These are phyloP conservation scores for Perognathus longimembris DNA, from an alignment of 2,113 vertebrate genomes.

Conservation along the genomic window DNA sequence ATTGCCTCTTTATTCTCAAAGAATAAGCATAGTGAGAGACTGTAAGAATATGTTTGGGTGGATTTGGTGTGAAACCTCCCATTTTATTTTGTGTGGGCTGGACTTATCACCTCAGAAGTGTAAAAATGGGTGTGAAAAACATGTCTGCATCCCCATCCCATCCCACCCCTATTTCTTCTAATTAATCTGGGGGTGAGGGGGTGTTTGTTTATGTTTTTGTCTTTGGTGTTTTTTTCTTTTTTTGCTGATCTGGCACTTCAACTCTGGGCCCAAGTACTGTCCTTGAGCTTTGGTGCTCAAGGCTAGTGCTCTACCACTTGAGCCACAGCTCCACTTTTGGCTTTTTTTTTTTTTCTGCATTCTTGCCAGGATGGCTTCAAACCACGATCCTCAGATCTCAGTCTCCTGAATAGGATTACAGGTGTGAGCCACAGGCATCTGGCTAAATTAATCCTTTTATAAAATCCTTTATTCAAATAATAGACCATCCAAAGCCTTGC, in stretches of 20 bases:
- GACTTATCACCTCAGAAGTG: constrained; percentile 80
- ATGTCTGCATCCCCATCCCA: not conserved
- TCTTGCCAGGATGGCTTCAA: no score
- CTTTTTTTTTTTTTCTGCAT: no score
- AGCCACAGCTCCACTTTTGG: no score
- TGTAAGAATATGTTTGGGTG: constrained; percentile 71
- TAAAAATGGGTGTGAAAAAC: constrained; percentile 80
- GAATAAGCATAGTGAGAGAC: not conserved
- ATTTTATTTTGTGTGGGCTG: constrained; percentile 76
- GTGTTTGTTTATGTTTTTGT: not conserved
- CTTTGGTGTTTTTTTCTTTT: not conserved
- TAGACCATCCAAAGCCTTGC: not conserved
- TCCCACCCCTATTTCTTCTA: constrained; percentile 50
- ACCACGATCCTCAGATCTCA: no score
- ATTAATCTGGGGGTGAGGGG: no score
- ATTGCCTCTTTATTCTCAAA: constrained; percentile 37
- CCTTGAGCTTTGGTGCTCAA: no score
- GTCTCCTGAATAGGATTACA: no score
- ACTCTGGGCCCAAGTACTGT: no score
- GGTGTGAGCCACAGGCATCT: no score
- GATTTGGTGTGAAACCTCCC: constrained; percentile 81
- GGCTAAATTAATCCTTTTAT: no score
- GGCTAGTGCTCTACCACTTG: no score
- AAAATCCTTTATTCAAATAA: not conserved
- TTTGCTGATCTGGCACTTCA: no score